Percentiles rank a stretch among this genome's conserved stretches.
These are phyloP conservation scores for Melieria picta DNA, from an alignment of 2,888 invertebrate genomes.

Conservation along the genomic window DNA sequence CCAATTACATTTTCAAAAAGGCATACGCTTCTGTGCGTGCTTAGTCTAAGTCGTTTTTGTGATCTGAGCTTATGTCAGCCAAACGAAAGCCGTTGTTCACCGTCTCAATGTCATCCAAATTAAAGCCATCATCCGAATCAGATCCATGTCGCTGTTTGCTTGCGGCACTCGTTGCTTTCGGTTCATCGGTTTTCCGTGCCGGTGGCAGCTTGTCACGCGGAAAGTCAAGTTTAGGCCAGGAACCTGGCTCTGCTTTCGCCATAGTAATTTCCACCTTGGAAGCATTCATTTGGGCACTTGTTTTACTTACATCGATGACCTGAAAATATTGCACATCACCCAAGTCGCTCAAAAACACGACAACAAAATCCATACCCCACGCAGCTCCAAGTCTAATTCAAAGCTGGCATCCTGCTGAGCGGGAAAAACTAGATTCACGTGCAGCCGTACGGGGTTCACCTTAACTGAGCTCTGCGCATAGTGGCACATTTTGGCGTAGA, in stretches of 20 bases:
- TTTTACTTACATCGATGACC: conserved; percentile 79
- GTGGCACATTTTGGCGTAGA: conserved; percentile 91
- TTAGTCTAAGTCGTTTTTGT: conserved; percentile 50
- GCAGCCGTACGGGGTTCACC: conserved; percentile 84
- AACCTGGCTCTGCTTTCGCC: conserved; percentile 84
- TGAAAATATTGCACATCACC: conserved; percentile 63
- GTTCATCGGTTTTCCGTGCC: neutral
- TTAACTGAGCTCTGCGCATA: conserved; percentile 80
- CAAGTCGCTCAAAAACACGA: no score
- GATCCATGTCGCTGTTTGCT: conserved; percentile 46
- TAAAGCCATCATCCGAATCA: conserved; percentile 74
- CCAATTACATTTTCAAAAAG: no score
- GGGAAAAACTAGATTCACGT: conserved; percentile 80
- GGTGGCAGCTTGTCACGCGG: conserved; percentile 65
- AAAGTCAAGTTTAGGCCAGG: conserved; percentile 82
- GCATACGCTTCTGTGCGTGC: neutral
- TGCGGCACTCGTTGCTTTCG: conserved; percentile 11
- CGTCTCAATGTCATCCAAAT: conserved; percentile 77
- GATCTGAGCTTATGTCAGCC: conserved; percentile 51
- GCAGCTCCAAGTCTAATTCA: conserved; percentile 80
- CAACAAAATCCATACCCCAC: conserved; percentile 74
- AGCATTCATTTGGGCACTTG: conserved; percentile 81
- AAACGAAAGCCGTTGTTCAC: conserved; percentile 50
- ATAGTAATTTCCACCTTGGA: conserved; percentile 94
- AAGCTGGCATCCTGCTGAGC: conserved; percentile 78